A percentile compares a stretch with the other conserved stretches of the same genome.
Conservation (phyloP, 1,140 invertebrate genomes). For the Pollicipes pollicipes region DNA sequence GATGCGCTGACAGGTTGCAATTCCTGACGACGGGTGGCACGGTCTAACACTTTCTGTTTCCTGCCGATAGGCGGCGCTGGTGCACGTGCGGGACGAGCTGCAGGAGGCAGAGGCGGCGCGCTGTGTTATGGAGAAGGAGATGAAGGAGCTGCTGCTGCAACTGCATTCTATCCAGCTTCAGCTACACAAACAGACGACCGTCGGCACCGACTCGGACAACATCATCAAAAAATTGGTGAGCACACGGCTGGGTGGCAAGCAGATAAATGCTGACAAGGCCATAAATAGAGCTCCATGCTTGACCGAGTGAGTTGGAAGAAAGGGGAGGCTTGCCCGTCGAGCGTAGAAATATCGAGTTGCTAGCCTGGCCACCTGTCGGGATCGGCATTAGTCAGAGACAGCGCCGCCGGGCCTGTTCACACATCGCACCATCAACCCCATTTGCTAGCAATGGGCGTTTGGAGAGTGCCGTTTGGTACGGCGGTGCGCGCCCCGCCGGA, state of each 20-base stretch:
- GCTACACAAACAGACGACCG: constrained; percentile 20
- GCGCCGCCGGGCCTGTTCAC: constrained; percentile 4
- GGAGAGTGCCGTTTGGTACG: no score
- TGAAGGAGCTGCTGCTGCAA: constrained; percentile 41
- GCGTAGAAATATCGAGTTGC: no score
- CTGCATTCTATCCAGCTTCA: constrained; percentile 42
- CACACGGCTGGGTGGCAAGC: constrained; percentile 10
- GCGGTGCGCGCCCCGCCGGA: no score
- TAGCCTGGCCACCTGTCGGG: no score
- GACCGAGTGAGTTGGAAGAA: constrained; percentile 7
- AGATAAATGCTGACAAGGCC: no score
- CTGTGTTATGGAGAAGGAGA: constrained; percentile 39
- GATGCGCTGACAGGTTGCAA: no score
- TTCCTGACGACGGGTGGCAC: no score
- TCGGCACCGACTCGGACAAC: constrained; percentile 29
- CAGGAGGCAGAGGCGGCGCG: constrained; percentile 41
- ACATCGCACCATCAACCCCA: no score
- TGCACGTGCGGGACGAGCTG: constrained; percentile 48
- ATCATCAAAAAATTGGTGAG: constrained; percentile 36
- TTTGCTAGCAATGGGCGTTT: no score
- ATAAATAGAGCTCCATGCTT: constrained; percentile 6
- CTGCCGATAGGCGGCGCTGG: constrained; percentile 47
- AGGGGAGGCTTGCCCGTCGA: constrained; percentile 4
- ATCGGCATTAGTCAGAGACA: constrained; percentile 4
- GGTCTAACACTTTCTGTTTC: constrained; percentile 19